Evolutionary conservation across 2,888 invertebrate species (phyloP).

Genomic region (Hecatera dysodea): DNA sequence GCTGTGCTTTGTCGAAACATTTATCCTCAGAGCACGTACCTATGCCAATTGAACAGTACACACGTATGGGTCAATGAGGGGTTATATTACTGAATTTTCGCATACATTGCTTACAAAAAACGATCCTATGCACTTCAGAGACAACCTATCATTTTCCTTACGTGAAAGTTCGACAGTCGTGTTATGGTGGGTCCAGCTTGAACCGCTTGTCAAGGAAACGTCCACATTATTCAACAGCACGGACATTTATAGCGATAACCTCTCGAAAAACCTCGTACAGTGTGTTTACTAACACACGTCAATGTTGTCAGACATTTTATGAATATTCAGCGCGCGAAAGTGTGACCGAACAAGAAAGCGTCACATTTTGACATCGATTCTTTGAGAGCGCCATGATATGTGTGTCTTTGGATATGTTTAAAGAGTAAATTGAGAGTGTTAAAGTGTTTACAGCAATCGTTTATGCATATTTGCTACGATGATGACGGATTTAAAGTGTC

Average conservation of each 20-base stretch:
- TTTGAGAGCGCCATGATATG: slow-evolving; percentile 42
- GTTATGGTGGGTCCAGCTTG: slow-evolving; percentile 12
- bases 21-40: slow-evolving; percentile 18
- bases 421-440: slow-evolving; percentile 49
- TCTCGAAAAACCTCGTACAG: slow-evolving; percentile 32
- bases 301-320: slow-evolving; percentile 43
- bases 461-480: slow-evolving; percentile 28
- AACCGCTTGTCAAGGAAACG: slow-evolving; percentile 24
- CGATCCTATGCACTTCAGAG: neutral
- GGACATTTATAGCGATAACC: slow-evolving; percentile 29
- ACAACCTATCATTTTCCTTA: neutral
- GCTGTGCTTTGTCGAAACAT: neutral
- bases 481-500: slow-evolving; percentile 27
- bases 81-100: neutral
- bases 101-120: neutral
- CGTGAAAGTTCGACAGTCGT: neutral
- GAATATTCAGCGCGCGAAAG: slow-evolving; percentile 58
- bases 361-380: slow-evolving; percentile 51
- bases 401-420: slow-evolving; percentile 35
- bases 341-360: slow-evolving; percentile 53
- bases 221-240: slow-evolving; percentile 52
- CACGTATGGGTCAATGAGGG: neutral
- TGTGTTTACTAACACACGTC: slow-evolving; percentile 1
- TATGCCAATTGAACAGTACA: neutral
- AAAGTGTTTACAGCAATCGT: slow-evolving; percentile 40